These are phyloP conservation scores for Metalampra italica DNA, from an alignment of 2,888 invertebrate species.

Conservation along the genomic window DNA sequence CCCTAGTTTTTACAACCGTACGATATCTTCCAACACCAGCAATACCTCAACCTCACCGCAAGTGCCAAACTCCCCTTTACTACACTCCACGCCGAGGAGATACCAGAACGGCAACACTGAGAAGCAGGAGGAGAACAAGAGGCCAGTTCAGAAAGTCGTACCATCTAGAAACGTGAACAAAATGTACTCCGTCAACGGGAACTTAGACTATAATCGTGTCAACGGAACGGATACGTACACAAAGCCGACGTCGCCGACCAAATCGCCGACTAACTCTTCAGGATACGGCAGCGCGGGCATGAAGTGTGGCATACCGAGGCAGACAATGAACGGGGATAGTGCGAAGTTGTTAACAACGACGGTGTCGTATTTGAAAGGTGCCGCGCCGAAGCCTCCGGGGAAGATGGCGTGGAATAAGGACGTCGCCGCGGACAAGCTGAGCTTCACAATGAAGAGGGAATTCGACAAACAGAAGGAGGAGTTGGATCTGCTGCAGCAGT, in stretches of 20 bases:
- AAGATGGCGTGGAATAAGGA: conserved; percentile 87
- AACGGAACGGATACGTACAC: conserved; percentile 73
- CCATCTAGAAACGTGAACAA: conserved; percentile 83
- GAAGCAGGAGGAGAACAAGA: conserved; percentile 73
- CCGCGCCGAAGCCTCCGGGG: conserved; percentile 58
- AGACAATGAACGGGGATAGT: conserved; percentile 48
- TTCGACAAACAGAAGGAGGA: conserved; percentile 95
- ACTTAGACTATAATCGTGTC: conserved; percentile 50
- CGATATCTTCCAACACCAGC: conserved; percentile 51
- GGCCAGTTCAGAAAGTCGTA: conserved; percentile 88
- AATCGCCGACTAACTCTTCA: conserved; percentile 78
- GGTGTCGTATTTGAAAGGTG: conserved; percentile 79
- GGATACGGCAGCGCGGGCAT: conserved; percentile 65
- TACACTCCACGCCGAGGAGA: conserved; percentile 72
- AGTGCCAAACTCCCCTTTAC: conserved; percentile 66
- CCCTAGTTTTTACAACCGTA: conserved; percentile 57
- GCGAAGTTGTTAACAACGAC: conserved; percentile 78
- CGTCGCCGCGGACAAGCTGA: conserved; percentile 84
- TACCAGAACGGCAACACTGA: conserved; percentile 63
- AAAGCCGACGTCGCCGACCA: conserved; percentile 83
- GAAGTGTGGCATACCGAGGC: conserved; percentile 58
- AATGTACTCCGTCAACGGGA: conserved; percentile 72
- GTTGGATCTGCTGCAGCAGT: conserved; percentile 88
- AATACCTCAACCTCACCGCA: conserved; percentile 45
- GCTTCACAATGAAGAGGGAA: conserved; percentile 94